Conservation (phyloP, 2,797 vertebrate genomes). For the Oceanodroma leucorhoa region DNA sequence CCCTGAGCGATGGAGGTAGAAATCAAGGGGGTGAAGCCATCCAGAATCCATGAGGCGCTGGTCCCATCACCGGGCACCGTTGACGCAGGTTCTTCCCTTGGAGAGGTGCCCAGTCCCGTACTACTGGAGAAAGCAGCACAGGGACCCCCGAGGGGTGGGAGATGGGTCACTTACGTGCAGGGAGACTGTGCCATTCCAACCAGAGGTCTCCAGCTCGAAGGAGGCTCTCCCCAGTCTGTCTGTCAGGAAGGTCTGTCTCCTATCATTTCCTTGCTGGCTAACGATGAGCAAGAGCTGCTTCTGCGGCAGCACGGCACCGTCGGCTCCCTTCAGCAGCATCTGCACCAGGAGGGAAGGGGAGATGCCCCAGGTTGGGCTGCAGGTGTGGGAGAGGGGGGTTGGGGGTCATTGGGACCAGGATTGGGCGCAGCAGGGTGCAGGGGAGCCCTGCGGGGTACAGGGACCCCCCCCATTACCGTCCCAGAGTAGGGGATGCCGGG, state of each 20-base stretch:
- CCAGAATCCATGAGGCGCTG: not conserved
- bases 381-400: not conserved
- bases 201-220: not conserved
- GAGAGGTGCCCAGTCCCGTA: not conserved
- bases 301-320: not conserved
- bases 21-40: not conserved
- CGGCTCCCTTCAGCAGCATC: not conserved
- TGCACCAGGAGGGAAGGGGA: not conserved
- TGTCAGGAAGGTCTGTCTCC: not conserved
- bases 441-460: not conserved
- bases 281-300: not conserved
- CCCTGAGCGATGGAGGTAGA: not conserved
- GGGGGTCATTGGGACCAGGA: not conserved
- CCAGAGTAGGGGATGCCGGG: constrained; percentile 22
- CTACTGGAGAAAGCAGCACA: not conserved
- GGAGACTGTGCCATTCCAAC: rapidly evolving
- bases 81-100: not conserved
- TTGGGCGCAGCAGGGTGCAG: not conserved
- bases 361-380: not conserved
- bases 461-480: not conserved
- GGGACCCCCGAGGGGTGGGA: not conserved
- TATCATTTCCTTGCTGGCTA: not conserved
- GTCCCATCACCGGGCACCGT: not conserved
- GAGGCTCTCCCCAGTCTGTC: not conserved
- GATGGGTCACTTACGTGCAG: not conserved